Base-by-base conservation (phyloP, 1,140 invertebrate species). In the Eupeodes corollae region DNA sequence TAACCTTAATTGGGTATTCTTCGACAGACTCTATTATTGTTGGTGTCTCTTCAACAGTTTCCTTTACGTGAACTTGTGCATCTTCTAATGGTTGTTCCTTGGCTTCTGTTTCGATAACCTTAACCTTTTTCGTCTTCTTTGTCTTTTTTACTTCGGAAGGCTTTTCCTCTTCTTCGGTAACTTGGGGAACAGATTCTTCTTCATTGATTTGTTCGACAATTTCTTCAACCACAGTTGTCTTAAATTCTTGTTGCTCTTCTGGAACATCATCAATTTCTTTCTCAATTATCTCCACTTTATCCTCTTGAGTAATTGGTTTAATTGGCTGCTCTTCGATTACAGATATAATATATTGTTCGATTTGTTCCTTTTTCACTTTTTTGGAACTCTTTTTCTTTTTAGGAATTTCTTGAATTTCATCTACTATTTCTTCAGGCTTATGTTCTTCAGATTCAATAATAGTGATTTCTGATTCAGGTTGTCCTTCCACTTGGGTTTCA, bases 401-500 rank as follows among this genome's bases (percentile, higher is more conserved):
- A 51, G 48, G 49, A 30, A 43, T 49, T 26, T 26, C 18, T 14
- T 15, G 2, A 15, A 21, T 6, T 19, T 5, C 11, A 16, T 41
- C 39, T 5, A 18, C n/a, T 14, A 5, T 41, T 41, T n/a, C 18
- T 2, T 41, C 39, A 21, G 39, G n/a, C 18, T 12, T 14, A 5
- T 41, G n/a, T 13, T 40, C 18, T 48, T 62, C 54, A 12, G 54
- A 49, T 0, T 53, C n/a, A 6, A 56, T 46, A 8, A 57, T 46
- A 15, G 53, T 59, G 2, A 59, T 43, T 50, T 65, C 59, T 12
- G 58, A 56, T 35, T 59, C 53, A 6, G 58, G 58, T 11, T 67
- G 63, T 32, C 64, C 66, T 52, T 72, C 58, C 42, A 68, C 56
- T 48, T 58, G 56, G 33, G 70, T 63, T 47, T 63, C 60, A 2